Percentiles rank a stretch among this genome's conserved stretches.
Evolutionary conservation across 2,113 vertebrate genomes (phyloP).

Genomic region (Thalassoma bifasciatum): DNA sequence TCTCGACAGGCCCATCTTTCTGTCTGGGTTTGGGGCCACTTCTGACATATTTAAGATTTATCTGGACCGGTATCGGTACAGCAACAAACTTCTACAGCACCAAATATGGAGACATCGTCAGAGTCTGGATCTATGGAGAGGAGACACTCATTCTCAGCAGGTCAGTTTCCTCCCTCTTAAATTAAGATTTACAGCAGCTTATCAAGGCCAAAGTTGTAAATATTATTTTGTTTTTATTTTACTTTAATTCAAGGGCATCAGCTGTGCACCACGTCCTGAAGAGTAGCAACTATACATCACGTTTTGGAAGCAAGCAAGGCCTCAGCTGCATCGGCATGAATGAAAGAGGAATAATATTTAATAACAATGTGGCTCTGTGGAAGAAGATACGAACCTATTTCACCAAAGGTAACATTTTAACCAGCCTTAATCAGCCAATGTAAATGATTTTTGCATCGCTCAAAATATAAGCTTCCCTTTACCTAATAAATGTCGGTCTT

Average conservation of each 20-base stretch:
- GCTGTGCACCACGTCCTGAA: slow-evolving; percentile 90
- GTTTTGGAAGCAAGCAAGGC: slow-evolving; percentile 91
- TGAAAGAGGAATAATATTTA: slow-evolving; percentile 94
- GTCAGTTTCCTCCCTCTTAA: slow-evolving; percentile 70
- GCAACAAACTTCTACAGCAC: slow-evolving; percentile 96
- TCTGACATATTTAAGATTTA: slow-evolving; percentile 79
- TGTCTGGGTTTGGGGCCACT: slow-evolving; percentile 85
- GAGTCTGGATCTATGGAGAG: slow-evolving; percentile 95
- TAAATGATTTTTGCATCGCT: neutral
- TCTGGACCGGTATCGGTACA: slow-evolving; percentile 92
- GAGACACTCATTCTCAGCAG: slow-evolving; percentile 96
- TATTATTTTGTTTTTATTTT: neutral
- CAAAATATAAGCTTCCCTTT: neutral
- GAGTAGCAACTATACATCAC: slow-evolving; percentile 86
- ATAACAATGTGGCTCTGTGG: slow-evolving; percentile 90
- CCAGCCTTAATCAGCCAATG: neutral
- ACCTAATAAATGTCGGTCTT: neutral
- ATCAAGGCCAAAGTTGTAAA: neutral
- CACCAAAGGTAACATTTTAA: slow-evolving; percentile 85
- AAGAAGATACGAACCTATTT: slow-evolving; percentile 89
- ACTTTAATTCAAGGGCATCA: slow-evolving; percentile 83
- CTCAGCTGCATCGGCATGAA: slow-evolving; percentile 94
- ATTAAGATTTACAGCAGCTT: too few species aligned
- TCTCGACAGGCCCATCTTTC: slow-evolving; percentile 88
- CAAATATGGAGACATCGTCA: slow-evolving; percentile 92